Percentiles rank a stretch among this genome's conserved stretches.
phyloP scores from a whole-genome alignment of 2,797 vertebrate species.

The Dendrocincla fuliginosa region DNA sequence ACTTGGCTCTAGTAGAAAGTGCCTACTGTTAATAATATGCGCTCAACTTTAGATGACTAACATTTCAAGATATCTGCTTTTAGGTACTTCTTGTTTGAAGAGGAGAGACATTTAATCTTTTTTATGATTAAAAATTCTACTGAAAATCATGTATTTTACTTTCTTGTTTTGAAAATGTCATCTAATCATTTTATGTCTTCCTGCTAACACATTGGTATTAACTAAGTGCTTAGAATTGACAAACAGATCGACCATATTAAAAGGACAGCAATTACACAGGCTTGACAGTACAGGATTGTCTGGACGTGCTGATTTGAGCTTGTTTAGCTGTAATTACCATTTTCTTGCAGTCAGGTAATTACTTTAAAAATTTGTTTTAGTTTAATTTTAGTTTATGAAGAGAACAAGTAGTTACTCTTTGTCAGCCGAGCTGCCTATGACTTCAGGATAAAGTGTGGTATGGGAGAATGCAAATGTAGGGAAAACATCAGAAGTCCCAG shows the following conservation, averaged over 20 bases:
- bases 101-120: neutral
- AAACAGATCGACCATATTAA: neutral
- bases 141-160: neutral
- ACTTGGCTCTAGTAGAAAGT: neutral
- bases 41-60: neutral
- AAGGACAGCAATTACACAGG: neutral
- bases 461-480: neutral
- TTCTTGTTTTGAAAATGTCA: neutral
- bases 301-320: neutral
- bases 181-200: neutral
- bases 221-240: neutral
- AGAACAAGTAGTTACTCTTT: neutral
- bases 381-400: neutral
- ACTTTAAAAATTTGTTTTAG: neutral
- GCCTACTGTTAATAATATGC: neutral
- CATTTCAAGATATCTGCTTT: neutral
- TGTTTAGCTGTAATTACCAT: neutral
- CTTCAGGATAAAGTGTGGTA: neutral
- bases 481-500: neutral
- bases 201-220: neutral
- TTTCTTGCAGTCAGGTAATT: neutral
- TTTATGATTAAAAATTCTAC: neutral
- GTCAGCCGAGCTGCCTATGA: neutral
- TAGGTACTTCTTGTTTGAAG: neutral
- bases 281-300: neutral